Percentiles rank a stretch among this genome's conserved stretches.
These are phyloP conservation scores for Desmophyllum pertusum DNA, from an alignment of 92 coral and sea anemone species.

Conservation along the genomic window DNA sequence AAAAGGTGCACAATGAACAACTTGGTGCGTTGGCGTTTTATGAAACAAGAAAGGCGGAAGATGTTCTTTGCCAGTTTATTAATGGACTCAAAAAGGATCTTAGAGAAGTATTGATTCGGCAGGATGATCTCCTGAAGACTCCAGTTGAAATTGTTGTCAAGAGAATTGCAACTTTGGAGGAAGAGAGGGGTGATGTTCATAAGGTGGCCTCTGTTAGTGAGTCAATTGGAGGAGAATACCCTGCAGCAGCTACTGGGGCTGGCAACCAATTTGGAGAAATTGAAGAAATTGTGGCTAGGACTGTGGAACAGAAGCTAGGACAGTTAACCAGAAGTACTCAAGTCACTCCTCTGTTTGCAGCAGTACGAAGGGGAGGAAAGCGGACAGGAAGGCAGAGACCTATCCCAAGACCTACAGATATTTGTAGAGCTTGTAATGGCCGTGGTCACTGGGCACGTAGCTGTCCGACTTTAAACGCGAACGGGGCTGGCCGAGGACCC, in stretches of 20 bases:
- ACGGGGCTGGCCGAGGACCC: conserved; percentile 65
- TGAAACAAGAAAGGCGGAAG: too few relatives aligned
- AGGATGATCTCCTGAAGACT: conserved; percentile 41
- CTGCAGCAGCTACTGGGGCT: conserved; percentile 1
- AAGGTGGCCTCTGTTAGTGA: too few relatives aligned
- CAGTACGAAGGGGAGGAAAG: conserved; percentile 59
- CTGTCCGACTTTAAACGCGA: conserved; percentile 58
- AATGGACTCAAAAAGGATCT: too few relatives aligned
- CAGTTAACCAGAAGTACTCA: too few relatives aligned
- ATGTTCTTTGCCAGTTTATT: too few relatives aligned
- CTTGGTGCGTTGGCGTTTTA: too few relatives aligned
- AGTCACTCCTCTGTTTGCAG: conserved; percentile 47
- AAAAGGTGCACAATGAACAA: too few relatives aligned
- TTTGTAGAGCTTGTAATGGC: conserved; percentile 49
- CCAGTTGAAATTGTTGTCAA: conserved; percentile 40
- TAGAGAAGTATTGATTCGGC: conserved; percentile 56
- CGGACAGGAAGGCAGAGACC: conserved; percentile 32
- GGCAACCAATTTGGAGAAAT: conserved; percentile 3
- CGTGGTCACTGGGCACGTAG: conserved; percentile 56
- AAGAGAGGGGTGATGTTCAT: too few relatives aligned
- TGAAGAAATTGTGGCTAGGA: conserved; percentile 8
- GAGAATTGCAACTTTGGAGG: too few relatives aligned
- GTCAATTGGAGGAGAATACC: too few relatives aligned
- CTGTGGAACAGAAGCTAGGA: conserved; percentile 45
- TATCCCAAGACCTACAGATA: conserved; percentile 49